Base-by-base conservation (phyloP, 2,888 invertebrate species). In the Rhingia rostrata region DNA sequence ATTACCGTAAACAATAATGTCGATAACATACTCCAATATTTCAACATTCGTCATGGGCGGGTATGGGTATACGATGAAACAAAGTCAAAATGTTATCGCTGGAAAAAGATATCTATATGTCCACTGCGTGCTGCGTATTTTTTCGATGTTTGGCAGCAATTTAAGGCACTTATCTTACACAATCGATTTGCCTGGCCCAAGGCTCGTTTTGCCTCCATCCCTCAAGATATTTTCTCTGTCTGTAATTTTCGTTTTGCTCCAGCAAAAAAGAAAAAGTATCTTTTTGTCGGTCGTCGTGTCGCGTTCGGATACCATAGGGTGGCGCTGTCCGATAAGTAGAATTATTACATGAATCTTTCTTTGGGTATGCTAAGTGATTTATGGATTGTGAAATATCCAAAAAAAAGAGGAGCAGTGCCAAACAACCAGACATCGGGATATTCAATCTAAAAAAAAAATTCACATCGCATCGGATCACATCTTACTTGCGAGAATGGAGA, bases 321-420 rank as follows among this genome's bases (percentile, higher is more conserved):
- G 73, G 54, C 78, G 43, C 66, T 83, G 83, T 74, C 78, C 78
- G 83, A 83, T 83, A 83, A 83, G 69, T 69, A 73, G 79, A 83
- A 74, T 69, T 69, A 78, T 79, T 74, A 78, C 53, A 69, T 69
- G 78, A 58, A 73, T 56, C 64, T 60, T 41, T 66, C 39, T 51
- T 4, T 56, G 41, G 37, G 12, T 14, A 43, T 35, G 22, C 30
- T 60, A 74, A 74, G 83, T 83, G 83, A 83, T 83, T 83, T 78
- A 83, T 83, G 67, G 78, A 66, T 82, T 82, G 66, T 45, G 35
- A 73, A 54, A 78, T 12, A 58, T 51, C 10, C 41, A 56, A 74
- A 22, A 22, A n/a, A 22, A 22, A 30, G 35, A 53, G 43, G 47
- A 56, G 10, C 35, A 35, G 43, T 2, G 2, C 22, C 35, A 35